Evolutionary conservation across 2,113 vertebrate genomes (phyloP).

Genomic region (Neoarius graeffei): DNA sequence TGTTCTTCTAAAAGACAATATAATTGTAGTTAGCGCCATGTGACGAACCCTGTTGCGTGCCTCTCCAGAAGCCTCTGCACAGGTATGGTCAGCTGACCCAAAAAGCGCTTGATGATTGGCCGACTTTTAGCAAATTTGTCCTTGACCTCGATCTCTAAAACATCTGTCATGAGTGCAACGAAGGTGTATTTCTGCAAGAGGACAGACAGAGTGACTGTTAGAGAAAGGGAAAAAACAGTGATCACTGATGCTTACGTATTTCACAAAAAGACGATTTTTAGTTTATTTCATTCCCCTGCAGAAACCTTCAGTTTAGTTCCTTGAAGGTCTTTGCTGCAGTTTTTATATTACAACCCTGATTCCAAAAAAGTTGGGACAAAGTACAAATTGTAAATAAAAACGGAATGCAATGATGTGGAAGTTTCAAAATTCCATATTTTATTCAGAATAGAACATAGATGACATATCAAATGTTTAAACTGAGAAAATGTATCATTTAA

Average conservation of each 20-base stretch:
- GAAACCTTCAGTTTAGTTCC: not conserved
- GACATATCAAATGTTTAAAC: no score
- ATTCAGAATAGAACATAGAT: no score
- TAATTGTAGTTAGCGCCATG: not conserved
- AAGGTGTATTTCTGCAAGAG: constrained; percentile 89
- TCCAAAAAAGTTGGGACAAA: no score
- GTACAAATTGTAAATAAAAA: no score
- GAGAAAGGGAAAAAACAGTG: not conserved
- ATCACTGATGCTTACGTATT: not conserved
- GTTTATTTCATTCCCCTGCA: no score
- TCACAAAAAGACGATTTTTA: no score
- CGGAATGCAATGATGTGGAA: no score
- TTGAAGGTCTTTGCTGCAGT: not conserved
- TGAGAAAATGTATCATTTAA: no score
- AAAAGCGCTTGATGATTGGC: constrained; percentile 96
- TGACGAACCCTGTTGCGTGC: constrained; percentile 83
- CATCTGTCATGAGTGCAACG: constrained; percentile 93
- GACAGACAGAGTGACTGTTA: constrained; percentile 16
- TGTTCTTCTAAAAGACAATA: not conserved
- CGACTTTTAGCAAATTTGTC: constrained; percentile 98
- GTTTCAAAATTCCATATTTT: no score
- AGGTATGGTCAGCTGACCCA: constrained; percentile 92
- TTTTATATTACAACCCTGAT: not conserved
- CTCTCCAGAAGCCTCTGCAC: constrained; percentile 92
- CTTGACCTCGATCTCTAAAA: constrained; percentile 96